Evolutionary conservation across 2,888 invertebrate genomes (phyloP), one percentile per base, ranked within the genome.

Genomic region (Drosophila picticornis): DNA sequence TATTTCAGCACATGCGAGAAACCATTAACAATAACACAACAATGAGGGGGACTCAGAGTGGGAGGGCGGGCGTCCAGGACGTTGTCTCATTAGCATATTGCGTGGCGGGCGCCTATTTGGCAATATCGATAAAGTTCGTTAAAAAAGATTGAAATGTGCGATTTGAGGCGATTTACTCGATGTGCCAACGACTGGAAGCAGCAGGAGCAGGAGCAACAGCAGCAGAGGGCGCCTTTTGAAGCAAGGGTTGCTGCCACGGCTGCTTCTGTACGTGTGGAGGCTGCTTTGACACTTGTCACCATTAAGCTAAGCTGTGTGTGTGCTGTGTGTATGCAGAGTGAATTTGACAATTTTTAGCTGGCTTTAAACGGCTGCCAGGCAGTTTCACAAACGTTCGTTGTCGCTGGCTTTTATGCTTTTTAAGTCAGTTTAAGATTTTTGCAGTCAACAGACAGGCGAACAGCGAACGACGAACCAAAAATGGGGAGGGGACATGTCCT

Each of bases 71-170:
- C 32, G n/a, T 56, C 50, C 34, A 32, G 70, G 60, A 78, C 80
- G 75, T 69, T 79, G 75, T 79, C 83, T 91, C 88, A 91, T 91
- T 91, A 90, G 82, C 91, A 91, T 91, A 90, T 91, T 91, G 91
- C 91, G 89, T 91, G 91, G 80, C 77, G 82, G 81, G 77, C 79
- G 83, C 83, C 91, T 85, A 90, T 92, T 91, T 66, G 61, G 66
- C 82, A 86, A 82, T 89, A 84, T 88, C 84, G 87, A 91, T 91
- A 88, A 91, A 87, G 81, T 82, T 90, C 86, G 88, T 87, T 83
- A 83, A 83, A 46, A 83, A 88, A 81, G 87, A 90, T 87, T 88
- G 84, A 84, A 83, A 84, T 80, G 81, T 80, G 84, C 79, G 83
- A 83, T 86, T 83, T 88, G 85, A 83, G 79, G 77, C 77, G 83